A percentile compares a stretch with the other conserved stretches of the same genome.
Evolutionary conservation across 2,113 vertebrate species (phyloP).

Genomic region (Leptodactylus fuscus): DNA sequence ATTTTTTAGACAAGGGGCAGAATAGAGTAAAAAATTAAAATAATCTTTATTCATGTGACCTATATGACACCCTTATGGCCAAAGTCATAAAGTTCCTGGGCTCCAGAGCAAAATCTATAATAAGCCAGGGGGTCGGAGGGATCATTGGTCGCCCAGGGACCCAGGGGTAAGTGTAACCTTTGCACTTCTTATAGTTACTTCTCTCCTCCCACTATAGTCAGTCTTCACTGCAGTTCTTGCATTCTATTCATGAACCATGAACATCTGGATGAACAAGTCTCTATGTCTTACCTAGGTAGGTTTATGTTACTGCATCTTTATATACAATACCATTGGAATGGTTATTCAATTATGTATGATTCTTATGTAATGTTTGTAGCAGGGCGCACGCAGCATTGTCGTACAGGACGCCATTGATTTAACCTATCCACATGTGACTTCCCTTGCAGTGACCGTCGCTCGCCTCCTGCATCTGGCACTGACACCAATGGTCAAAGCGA

Average conservation of each 20-base stretch:
- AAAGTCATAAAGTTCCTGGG: too few relatives aligned
- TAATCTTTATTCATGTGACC: too few relatives aligned
- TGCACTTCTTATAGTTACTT: too few relatives aligned
- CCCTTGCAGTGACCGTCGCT: neutral
- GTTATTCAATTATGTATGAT: conserved; percentile 1
- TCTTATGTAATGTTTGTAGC: neutral
- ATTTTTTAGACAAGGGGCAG: too few relatives aligned
- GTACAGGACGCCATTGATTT: neutral
- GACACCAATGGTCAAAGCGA: conserved; percentile 22
- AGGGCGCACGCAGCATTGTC: neutral
- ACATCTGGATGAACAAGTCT: neutral
- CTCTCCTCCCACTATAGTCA: neutral
- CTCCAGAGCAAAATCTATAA: neutral
- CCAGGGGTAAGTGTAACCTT: too few relatives aligned
- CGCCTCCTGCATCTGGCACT: conserved; percentile 31
- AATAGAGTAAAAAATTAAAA: too few relatives aligned
- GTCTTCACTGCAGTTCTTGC: neutral
- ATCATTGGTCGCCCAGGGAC: too few relatives aligned
- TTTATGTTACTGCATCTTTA: too few relatives aligned
- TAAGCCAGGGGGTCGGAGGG: too few relatives aligned
- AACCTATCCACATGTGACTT: conserved; percentile 2
- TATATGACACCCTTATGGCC: too few relatives aligned
- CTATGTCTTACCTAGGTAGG: neutral
- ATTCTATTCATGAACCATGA: neutral
- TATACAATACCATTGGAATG: neutral